Percentiles rank a stretch among this genome's conserved stretches.
phyloP scores from a whole-genome alignment of 2,797 vertebrate genomes.

The Calcarius lapponicus region DNA sequence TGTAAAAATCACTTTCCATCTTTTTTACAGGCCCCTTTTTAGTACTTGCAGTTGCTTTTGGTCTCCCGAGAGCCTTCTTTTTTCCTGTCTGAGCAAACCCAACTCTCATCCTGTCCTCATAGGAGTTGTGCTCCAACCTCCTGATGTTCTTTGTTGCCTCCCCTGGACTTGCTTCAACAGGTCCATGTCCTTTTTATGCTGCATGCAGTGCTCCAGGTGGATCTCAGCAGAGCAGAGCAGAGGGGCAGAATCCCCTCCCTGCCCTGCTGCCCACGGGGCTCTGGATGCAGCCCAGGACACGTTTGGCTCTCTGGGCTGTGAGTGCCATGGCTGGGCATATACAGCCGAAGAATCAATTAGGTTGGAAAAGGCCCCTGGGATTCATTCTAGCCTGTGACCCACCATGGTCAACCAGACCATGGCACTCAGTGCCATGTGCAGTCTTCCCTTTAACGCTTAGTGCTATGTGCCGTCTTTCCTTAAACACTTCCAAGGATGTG shows the following conservation, averaged over 20 bases:
- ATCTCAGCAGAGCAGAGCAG: background rate
- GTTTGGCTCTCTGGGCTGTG: background rate
- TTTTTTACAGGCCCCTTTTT: background rate
- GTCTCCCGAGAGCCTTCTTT: background rate
- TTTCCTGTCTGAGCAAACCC: background rate
- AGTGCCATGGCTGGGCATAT: background rate
- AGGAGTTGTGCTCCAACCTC: background rate
- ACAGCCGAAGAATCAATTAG: background rate
- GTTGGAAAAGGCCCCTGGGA: background rate
- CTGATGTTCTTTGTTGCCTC: background rate
- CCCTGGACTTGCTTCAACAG: fast-evolving
- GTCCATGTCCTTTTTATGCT: background rate
- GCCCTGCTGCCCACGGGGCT: background rate
- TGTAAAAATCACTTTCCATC: background rate
- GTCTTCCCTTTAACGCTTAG: background rate
- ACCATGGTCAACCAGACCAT: background rate
- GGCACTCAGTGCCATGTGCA: background rate
- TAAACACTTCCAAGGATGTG: background rate
- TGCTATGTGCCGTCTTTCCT: background rate
- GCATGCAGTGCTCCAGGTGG: background rate
- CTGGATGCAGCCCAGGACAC: background rate
- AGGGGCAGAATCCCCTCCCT: background rate
- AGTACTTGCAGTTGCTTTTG: background rate
- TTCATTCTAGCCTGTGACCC: background rate
- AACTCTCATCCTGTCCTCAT: background rate